Evolutionary conservation across 2,797 vertebrate species (phyloP).

Genomic region (Pristis pectinata): DNA sequence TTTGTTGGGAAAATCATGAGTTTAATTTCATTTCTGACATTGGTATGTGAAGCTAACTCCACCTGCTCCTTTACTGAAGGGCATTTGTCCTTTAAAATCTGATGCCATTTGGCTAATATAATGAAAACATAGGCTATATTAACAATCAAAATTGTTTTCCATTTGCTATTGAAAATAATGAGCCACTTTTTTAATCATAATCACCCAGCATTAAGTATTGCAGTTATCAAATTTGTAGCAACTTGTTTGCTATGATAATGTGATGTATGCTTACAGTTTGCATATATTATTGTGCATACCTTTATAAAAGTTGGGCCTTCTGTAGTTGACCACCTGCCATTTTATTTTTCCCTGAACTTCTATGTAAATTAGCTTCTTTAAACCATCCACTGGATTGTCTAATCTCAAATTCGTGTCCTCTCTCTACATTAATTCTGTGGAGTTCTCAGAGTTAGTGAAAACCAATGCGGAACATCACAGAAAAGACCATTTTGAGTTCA

Average conservation of each 20-base stretch:
- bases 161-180: background rate
- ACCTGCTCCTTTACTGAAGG: background rate
- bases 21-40: background rate
- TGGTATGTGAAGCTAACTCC: background rate
- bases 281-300: background rate
- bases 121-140: background rate
- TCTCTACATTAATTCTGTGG: background rate
- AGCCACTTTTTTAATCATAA: background rate
- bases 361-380: background rate
- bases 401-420: background rate
- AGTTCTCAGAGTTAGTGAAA: background rate
- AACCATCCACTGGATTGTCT: background rate
- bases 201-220: background rate
- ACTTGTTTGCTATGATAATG: background rate
- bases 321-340: background rate
- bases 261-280: background rate
- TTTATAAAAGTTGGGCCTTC: background rate
- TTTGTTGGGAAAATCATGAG: background rate
- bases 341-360: background rate
- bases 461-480: background rate
- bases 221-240: background rate
- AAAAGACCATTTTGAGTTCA: background rate
- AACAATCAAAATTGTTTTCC: background rate
- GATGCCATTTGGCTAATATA: background rate
- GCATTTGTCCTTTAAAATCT: background rate